Evolutionary conservation across 2,888 invertebrate species (phyloP).

Genomic region (Phorcus lineatus): DNA sequence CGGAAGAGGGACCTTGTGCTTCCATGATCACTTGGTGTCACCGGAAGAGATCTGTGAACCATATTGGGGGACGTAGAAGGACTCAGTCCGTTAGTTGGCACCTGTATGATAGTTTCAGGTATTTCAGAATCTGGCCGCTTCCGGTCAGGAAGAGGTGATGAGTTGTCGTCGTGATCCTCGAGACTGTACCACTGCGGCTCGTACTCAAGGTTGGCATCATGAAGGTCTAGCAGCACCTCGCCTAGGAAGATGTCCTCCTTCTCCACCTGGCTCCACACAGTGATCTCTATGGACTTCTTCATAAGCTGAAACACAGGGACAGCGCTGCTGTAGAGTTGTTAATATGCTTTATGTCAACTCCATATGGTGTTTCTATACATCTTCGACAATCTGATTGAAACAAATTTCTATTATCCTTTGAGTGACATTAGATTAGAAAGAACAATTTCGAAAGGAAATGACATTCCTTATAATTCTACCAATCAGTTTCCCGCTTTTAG

Average conservation of each 20-base stretch:
- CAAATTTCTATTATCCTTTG: too few relatives aligned
- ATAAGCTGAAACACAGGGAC: slow-evolving; percentile 77
- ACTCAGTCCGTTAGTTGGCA: background rate
- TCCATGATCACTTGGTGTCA: background rate
- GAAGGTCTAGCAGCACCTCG: slow-evolving; percentile 81
- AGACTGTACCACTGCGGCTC: slow-evolving; percentile 88
- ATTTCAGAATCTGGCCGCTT: slow-evolving; percentile 18
- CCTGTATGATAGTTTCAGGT: background rate
- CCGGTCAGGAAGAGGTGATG: slow-evolving; percentile 62
- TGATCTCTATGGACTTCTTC: slow-evolving; percentile 88
- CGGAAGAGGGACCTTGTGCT: background rate
- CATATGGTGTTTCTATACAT: too few relatives aligned
- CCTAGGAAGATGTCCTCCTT: slow-evolving; percentile 81
- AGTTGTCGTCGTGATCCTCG: slow-evolving; percentile 73
- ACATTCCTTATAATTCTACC: too few relatives aligned
- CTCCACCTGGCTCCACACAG: slow-evolving; percentile 90
- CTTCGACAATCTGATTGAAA: too few relatives aligned
- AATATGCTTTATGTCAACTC: too few relatives aligned
- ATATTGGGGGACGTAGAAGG: background rate
- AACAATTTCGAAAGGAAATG: too few relatives aligned
- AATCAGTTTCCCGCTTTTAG: too few relatives aligned
- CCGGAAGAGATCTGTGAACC: background rate
- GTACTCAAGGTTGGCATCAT: slow-evolving; percentile 90
- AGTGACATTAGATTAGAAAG: too few relatives aligned
- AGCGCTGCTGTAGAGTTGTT: background rate